Base-by-base conservation (phyloP, 2,888 invertebrate genomes). In the Linyphia triangularis region DNA sequence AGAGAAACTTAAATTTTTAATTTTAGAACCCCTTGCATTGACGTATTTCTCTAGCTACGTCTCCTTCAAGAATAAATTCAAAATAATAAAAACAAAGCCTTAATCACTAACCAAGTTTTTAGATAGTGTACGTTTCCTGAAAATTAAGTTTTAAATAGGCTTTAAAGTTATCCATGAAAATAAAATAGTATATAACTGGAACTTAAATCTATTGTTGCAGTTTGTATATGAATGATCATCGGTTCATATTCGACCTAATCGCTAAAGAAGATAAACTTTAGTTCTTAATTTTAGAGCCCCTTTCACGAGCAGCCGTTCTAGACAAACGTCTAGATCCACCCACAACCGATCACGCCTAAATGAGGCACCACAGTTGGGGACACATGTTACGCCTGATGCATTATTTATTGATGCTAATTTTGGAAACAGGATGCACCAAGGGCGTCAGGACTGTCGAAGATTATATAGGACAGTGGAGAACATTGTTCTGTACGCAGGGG, bases 321-420 rank as follows among this genome's bases (percentile, higher is more conserved):
- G 63, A 24, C 63, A 28, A 30, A 33, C 28, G 28, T 37, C 37
- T 43, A 22, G 43, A 6, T 26, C 70, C 26, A 7, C n/a, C 70
- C 70, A 70, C 28, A 43, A 30, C 6, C 67, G n/a, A 67, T 67
- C 67, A 33, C 30, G 10, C 19, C 33, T 5, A 37, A 67, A 67
- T 33, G 19, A 33, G 67, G 67, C 33, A 43, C 30, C 9, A 13
- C 10, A 73, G 26, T 26, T 22, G n/a, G 24, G 19, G 30, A 59
- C 59, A 73, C 59, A 59, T 57, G 57, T 73, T 73, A 59, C 73
- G 30, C 22, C 19, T 59, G 59, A 59, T 73, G 59, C 59, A 73
- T 73, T 73, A 73, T 59, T 73, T 73, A 59, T 24, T 10, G 59
- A 33, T 59, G 33, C 59, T 59, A 57, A 73, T 73, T 22, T 13